Evolutionary conservation across 2,113 vertebrate genomes (phyloP), one percentile per base, ranked within the genome.

Genomic region (Geococcyx californianus): DNA sequence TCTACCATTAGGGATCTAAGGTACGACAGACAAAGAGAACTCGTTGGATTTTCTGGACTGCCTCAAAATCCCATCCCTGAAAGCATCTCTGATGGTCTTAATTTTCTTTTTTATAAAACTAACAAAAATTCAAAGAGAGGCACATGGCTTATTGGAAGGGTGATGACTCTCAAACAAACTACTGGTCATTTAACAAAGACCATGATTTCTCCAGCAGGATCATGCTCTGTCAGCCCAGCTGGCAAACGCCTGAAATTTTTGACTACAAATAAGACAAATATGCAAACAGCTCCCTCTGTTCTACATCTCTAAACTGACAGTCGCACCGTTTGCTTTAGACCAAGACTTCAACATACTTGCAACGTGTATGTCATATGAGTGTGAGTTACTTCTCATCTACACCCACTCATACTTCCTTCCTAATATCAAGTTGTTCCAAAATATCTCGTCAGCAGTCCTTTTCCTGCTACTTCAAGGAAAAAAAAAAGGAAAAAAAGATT

Each of bases 331-430:
- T 95, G 89, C 96, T 94, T 94, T 91, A 96, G 64, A 94, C 78
- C 94, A 97, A 89, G 84, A 76, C 93, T 97, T 95, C 89, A 93
- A 81, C 79, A 73, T 84, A 64, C 59, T 64, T 38, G 6, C 93
- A 96, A 95, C 8, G 64, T 85, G 68, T 72, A 87, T 97, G 97
- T 98, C 97, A 98, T 90, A 81, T 96, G 97, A 97, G 87, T 85
- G 92, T 94, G 94, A 98, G 95, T 83, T 96, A 84, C 87, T 98
- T 97, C 97, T 98, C 96, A 96, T 96, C 92, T 97, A 87, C 95
- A 95, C 97, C 97, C 96, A 98, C 97, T 97, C 96, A 93, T 52
- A 93, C 97, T 98, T 98, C 97, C 97, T 98, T 98, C 97, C 97
- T 98, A 98, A 97, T 97, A 97, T 85, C 94, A 97, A 97, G 73